Conservation (phyloP, 2,888 invertebrate species). For the Acanthosoma haemorrhoidale region DNA sequence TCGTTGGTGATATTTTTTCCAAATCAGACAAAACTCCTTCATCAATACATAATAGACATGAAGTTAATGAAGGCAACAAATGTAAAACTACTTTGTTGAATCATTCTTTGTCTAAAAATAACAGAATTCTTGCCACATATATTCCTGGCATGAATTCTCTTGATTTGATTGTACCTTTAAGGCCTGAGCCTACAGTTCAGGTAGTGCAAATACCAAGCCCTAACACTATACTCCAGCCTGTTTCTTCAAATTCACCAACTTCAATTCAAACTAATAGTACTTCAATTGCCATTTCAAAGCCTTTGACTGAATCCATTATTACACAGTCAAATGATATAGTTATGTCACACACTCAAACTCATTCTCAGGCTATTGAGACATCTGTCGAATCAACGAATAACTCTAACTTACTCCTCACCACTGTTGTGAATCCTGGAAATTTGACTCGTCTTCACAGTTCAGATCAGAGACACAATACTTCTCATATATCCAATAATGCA, state of each 20-base stretch:
- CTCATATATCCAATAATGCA: not conserved
- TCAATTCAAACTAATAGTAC: slow-evolving; percentile 19
- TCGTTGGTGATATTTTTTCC: slow-evolving; percentile 43
- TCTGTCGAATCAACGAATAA: not conserved
- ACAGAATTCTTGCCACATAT: slow-evolving; percentile 48
- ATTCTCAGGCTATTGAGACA: not conserved
- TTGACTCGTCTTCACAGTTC: not conserved
- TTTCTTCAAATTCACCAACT: slow-evolving; percentile 22
- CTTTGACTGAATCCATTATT: slow-evolving; percentile 14
- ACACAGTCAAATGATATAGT: slow-evolving; percentile 21
- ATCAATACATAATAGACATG: not conserved
- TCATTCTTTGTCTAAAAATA: slow-evolving; percentile 42
- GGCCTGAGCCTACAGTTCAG: slow-evolving; percentile 51
- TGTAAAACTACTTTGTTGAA: slow-evolving; percentile 26
- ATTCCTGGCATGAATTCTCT: slow-evolving; percentile 56
- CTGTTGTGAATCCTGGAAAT: slow-evolving; percentile 16
- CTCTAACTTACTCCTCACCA: slow-evolving; percentile 15
- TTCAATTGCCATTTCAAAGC: slow-evolving; percentile 15
- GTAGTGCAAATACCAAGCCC: slow-evolving; percentile 54
- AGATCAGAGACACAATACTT: not conserved
- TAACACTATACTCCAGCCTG: slow-evolving; percentile 26
- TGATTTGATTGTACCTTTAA: slow-evolving; percentile 56
- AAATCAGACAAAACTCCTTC: not conserved
- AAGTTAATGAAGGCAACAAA: not conserved
- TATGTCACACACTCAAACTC: slow-evolving; percentile 10